These are phyloP conservation scores for Sinonovacula constricta DNA, from an alignment of 1,140 invertebrate genomes.

Conservation along the genomic window DNA sequence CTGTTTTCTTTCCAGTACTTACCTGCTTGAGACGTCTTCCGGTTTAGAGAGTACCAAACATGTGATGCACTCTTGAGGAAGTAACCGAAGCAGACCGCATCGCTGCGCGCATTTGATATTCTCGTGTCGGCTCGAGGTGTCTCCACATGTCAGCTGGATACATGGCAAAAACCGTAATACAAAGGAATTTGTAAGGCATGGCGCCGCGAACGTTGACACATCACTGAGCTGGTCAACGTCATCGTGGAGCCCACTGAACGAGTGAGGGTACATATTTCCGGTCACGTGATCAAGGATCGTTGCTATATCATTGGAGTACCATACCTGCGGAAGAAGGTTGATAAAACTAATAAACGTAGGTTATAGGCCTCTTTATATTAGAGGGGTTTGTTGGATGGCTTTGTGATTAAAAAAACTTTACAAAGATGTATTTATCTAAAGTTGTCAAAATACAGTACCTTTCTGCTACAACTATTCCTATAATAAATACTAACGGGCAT, in stretches of 20 bases:
- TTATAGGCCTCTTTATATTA: no score
- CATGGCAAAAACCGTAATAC: slow-evolving; percentile 7
- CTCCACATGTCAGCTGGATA: not conserved
- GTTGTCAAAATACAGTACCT: no score
- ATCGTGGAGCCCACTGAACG: slow-evolving; percentile 28
- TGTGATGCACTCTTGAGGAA: slow-evolving; percentile 43
- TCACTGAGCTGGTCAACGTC: not conserved
- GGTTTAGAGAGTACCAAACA: slow-evolving; percentile 31
- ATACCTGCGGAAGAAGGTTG: no score
- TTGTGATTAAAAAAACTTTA: no score
- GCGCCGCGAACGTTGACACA: not conserved
- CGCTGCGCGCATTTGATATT: slow-evolving; percentile 5
- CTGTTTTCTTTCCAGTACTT: not conserved
- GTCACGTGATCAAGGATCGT: not conserved
- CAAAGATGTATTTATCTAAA: no score
- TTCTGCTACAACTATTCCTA: no score
- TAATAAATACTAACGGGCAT: no score
- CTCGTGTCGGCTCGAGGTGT: not conserved
- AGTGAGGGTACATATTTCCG: not conserved
- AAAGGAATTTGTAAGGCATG: slow-evolving; percentile 20
- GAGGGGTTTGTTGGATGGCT: no score
- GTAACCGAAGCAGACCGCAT: slow-evolving; percentile 9
- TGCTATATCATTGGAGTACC: slow-evolving; percentile 33
- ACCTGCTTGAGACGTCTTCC: not conserved
- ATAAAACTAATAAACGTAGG: no score